These are phyloP conservation scores for Plecotus auritus DNA, from an alignment of 2,113 vertebrate genomes.

Conservation along the genomic window DNA sequence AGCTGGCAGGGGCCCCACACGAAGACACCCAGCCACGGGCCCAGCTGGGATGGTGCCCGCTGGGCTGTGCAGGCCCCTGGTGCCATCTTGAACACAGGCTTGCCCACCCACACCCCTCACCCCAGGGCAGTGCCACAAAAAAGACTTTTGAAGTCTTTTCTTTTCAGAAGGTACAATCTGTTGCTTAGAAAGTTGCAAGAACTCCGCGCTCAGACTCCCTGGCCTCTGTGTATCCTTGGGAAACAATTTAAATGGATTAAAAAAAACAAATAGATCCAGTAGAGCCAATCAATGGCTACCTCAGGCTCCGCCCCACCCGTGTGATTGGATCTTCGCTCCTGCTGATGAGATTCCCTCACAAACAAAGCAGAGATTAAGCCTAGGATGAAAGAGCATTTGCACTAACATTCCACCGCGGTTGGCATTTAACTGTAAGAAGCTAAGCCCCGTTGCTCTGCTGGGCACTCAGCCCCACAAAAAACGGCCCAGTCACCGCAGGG, in stretches of 20 bases:
- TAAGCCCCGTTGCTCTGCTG: background rate
- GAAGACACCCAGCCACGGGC: too few species aligned
- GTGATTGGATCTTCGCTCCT: background rate
- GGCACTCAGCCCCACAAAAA: background rate
- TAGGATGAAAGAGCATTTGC: background rate
- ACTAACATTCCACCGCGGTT: background rate
- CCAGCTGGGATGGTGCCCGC: background rate
- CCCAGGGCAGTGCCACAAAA: background rate
- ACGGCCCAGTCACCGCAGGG: background rate
- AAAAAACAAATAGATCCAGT: background rate
- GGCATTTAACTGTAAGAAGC: background rate
- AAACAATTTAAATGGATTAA: background rate
- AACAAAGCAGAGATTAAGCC: background rate
- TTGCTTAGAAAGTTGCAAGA: background rate
- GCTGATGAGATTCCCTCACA: background rate
- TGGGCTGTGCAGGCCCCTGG: background rate
- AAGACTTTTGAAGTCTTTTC: background rate
- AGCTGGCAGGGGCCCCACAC: background rate
- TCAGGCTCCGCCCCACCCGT: accelerated
- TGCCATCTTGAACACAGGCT: too few species aligned
- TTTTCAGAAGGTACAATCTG: background rate
- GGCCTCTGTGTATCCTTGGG: background rate
- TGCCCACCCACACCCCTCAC: background rate
- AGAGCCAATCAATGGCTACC: background rate
- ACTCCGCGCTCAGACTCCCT: background rate